phyloP scores from a whole-genome alignment of 1,140 invertebrate genomes.

The Drosophila miranda region DNA sequence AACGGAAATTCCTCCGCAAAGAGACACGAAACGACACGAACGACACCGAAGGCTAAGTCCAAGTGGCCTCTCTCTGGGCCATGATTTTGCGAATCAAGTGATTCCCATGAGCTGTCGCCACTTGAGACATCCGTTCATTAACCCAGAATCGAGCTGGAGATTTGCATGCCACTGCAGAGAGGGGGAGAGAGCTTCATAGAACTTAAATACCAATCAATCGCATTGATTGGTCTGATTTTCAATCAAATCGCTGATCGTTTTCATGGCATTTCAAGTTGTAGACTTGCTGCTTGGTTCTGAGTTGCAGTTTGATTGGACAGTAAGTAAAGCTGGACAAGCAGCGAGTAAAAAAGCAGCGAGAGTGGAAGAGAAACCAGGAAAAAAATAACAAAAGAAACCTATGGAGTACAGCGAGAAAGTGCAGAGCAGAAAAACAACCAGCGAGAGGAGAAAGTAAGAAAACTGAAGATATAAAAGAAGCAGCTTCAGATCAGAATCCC shows the following conservation, averaged over 20 bases:
- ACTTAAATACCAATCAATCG: slow-evolving; percentile 54
- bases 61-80: slow-evolving; percentile 22
- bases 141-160: slow-evolving; percentile 47
- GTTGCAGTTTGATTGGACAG: too few species aligned
- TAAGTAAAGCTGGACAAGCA: too few species aligned
- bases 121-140: slow-evolving; percentile 67
- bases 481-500: too few species aligned
- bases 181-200: background rate
- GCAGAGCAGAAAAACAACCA: too few species aligned
- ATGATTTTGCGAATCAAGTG: slow-evolving; percentile 36
- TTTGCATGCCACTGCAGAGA: slow-evolving; percentile 16
- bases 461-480: too few species aligned
- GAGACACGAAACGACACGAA: background rate
- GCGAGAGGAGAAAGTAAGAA: too few species aligned
- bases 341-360: too few species aligned
- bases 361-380: too few species aligned
- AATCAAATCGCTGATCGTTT: slow-evolving; percentile 1
- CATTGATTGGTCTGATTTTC: slow-evolving; percentile 23
- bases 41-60: slow-evolving; percentile 19
- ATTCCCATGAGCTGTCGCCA: slow-evolving; percentile 43
- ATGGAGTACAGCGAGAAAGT: too few species aligned
- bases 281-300: too few species aligned
- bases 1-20: slow-evolving; percentile 52
- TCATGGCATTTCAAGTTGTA: too few species aligned
- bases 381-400: too few species aligned